Percentiles rank a stretch among this genome's conserved stretches.
Conservation (phyloP, 2,888 invertebrate genomes). For the Tetragnatha montana region DNA sequence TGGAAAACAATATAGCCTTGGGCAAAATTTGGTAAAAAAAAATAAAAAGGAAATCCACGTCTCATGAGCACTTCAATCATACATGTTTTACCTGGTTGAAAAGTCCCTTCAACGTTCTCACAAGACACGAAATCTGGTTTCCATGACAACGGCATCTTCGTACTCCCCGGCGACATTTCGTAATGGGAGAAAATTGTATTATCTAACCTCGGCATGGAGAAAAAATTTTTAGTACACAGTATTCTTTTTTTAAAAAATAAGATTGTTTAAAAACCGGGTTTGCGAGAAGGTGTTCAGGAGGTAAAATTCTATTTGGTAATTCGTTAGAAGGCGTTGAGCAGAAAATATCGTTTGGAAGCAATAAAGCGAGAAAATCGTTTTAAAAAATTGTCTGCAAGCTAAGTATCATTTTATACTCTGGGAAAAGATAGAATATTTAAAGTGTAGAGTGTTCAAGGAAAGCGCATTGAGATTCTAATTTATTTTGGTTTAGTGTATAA, state of each 20-base stretch:
- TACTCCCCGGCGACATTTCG: conserved; percentile 12
- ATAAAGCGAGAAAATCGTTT: neutral
- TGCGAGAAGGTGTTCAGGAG: neutral
- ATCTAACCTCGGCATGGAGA: neutral
- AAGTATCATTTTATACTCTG: too few relatives aligned
- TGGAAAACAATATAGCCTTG: neutral
- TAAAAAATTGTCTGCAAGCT: too few relatives aligned
- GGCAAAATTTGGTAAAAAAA: neutral
- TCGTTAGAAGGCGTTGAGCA: neutral
- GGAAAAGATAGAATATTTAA: too few relatives aligned
- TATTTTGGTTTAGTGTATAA: too few relatives aligned
- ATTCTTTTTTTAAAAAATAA: neutral
- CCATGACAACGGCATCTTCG: conserved; percentile 32
- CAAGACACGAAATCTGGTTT: conserved; percentile 1
- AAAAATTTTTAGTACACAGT: neutral
- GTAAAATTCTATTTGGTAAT: neutral
- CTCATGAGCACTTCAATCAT: neutral
- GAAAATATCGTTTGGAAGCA: neutral
- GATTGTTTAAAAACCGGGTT: neutral
- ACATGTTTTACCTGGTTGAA: neutral
- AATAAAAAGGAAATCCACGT: neutral
- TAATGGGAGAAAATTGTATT: conserved; percentile 45
- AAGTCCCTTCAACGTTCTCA: neutral
- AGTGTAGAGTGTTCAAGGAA: too few relatives aligned
- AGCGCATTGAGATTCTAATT: too few relatives aligned